A percentile compares a stretch with the other conserved stretches of the same genome.
phyloP scores from a whole-genome alignment of 2,113 vertebrate genomes.

The Callipepla californica region DNA sequence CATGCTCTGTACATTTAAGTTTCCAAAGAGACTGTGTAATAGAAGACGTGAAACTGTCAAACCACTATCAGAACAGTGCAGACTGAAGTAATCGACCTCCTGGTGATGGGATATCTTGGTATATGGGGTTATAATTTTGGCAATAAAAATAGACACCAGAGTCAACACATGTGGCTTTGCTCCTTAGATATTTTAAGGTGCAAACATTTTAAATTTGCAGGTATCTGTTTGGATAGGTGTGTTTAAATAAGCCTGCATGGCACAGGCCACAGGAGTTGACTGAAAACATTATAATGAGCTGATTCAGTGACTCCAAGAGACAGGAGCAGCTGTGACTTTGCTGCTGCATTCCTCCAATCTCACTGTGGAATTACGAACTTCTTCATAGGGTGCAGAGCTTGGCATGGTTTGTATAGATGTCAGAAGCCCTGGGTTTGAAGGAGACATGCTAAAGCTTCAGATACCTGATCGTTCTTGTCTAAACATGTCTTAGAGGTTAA shows the following conservation, averaged over 20 bases:
- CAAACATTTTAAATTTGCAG: background rate
- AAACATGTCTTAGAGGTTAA: background rate
- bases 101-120: background rate
- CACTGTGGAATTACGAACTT: background rate
- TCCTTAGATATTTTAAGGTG: background rate
- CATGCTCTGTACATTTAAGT: background rate
- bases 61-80: background rate
- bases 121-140: background rate
- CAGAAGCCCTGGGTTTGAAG: background rate
- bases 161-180: background rate
- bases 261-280: background rate
- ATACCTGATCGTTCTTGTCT: background rate
- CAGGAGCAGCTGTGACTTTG: background rate
- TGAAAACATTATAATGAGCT: background rate
- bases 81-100: background rate
- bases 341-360: background rate
- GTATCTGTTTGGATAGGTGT: background rate
- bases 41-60: background rate
- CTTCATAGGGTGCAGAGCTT: background rate
- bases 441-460: background rate
- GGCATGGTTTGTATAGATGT: background rate
- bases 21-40: background rate
- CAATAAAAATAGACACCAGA: background rate
- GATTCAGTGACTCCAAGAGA: background rate
- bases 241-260: background rate